Evolutionary conservation across 2,888 invertebrate genomes (phyloP).

Genomic region (Sthenelais limicola): DNA sequence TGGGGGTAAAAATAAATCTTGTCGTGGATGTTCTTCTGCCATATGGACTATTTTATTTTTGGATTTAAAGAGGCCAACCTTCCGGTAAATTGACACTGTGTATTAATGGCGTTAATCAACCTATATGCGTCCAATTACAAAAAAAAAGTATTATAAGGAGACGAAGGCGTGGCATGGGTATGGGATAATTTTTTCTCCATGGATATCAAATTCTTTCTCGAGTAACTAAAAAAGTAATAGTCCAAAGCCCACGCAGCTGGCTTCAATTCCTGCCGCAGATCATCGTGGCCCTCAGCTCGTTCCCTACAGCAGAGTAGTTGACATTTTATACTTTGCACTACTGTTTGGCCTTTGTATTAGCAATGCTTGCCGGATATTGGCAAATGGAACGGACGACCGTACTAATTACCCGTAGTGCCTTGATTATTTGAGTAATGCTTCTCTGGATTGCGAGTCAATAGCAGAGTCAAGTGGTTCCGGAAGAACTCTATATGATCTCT

Average conservation of each 20-base stretch:
- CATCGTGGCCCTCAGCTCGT: neutral
- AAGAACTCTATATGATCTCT: no score
- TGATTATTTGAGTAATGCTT: constrained; percentile 29
- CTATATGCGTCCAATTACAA: no score
- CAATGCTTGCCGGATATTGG: constrained; percentile 28
- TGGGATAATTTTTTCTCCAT: neutral
- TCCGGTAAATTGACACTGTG: no score
- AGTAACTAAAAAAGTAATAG: neutral
- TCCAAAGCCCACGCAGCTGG: neutral
- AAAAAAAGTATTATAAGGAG: no score
- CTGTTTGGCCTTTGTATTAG: constrained; percentile 19
- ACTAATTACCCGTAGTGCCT: constrained; percentile 15
- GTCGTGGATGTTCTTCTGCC: no score
- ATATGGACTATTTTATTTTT: no score
- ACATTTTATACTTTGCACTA: constrained; percentile 3
- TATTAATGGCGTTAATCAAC: no score
- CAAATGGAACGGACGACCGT: constrained; percentile 11
- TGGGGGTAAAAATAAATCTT: no score
- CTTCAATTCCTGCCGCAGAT: constrained; percentile 11
- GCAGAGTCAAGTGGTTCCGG: no score
- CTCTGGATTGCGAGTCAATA: constrained; percentile 12
- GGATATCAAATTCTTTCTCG: neutral
- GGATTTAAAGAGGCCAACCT: no score
- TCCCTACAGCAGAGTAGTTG: neutral
- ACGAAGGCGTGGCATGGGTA: no score